Percentiles rank a stretch among this genome's conserved stretches.
phyloP scores from a whole-genome alignment of 1,140 invertebrate species.

The Drosophila mauritiana region DNA sequence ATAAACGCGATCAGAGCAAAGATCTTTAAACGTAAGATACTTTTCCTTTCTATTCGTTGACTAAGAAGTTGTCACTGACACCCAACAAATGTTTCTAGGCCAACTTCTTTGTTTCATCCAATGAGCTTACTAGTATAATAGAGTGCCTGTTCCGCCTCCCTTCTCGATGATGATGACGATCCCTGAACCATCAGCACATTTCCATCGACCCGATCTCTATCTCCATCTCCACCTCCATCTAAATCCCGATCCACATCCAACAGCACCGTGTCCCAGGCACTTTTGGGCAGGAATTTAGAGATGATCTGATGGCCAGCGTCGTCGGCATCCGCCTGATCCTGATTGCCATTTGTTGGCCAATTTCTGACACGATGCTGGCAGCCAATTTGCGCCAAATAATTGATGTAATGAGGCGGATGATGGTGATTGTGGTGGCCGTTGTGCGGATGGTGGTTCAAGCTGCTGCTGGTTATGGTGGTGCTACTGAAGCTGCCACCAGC shows the following conservation, averaged over 20 bases:
- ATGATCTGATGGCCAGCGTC: conserved; percentile 16
- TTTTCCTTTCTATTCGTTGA: too few species aligned
- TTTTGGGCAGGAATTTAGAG: conserved; percentile 33
- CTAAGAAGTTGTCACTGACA: too few species aligned
- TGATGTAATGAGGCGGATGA: conserved; percentile 48
- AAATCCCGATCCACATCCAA: background rate
- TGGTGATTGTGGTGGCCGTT: conserved; percentile 9
- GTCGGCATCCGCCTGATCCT: conserved; percentile 10
- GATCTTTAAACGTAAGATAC: background rate
- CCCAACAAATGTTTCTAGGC: too few species aligned
- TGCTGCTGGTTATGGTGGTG: conserved; percentile 5
- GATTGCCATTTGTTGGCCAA: conserved; percentile 44
- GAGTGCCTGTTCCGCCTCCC: background rate
- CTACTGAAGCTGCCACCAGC: conserved; percentile 12
- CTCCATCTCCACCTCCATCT: too few species aligned
- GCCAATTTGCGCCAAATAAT: conserved; percentile 74
- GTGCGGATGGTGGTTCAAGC: conserved; percentile 19
- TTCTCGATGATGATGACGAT: conserved; percentile 6
- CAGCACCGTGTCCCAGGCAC: conserved; percentile 12
- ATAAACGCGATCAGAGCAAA: background rate
- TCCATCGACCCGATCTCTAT: conserved; percentile 34
- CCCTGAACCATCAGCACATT: conserved; percentile 22
- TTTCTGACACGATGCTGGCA: conserved; percentile 67
- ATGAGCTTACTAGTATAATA: conserved; percentile 9
- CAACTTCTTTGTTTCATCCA: background rate